A percentile compares a stretch with the other conserved stretches of the same genome.
Conservation (phyloP, 2,888 invertebrate species). For the Halictus ligatus region DNA sequence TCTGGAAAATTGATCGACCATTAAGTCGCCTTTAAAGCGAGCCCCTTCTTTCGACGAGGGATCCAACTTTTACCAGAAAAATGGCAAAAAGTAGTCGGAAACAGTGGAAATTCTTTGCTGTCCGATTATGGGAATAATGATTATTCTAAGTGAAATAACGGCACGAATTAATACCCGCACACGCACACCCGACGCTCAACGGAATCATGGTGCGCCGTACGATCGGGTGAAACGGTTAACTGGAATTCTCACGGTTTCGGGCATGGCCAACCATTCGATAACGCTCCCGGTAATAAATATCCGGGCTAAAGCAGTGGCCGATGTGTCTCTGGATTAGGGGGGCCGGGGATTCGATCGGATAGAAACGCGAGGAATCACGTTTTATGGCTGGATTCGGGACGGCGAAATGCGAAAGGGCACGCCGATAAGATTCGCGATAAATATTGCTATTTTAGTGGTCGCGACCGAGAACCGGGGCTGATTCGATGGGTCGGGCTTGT, state of each 20-base stretch:
- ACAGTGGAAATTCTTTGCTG: too few relatives aligned
- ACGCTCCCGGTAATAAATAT: conserved; percentile 68
- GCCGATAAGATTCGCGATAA: conserved; percentile 59
- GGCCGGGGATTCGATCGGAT: conserved; percentile 1
- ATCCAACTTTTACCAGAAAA: neutral
- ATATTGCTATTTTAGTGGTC: conserved; percentile 16
- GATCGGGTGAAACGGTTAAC: conserved; percentile 33
- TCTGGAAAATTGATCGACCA: too few relatives aligned
- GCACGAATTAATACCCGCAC: too few relatives aligned
- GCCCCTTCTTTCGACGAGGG: too few relatives aligned
- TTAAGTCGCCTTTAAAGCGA: too few relatives aligned
- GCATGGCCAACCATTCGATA: conserved; percentile 60
- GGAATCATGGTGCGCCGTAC: neutral
- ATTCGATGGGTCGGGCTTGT: neutral
- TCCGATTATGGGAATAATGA: too few relatives aligned
- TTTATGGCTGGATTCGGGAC: conserved; percentile 45
- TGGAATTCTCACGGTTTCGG: conserved; percentile 68
- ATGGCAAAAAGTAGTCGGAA: too few relatives aligned
- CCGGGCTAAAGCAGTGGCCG: conserved; percentile 61
- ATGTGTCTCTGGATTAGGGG: conserved; percentile 28
- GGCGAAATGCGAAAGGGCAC: conserved; percentile 47
- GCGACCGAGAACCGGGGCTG: neutral
- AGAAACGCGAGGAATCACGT: conserved; percentile 31
- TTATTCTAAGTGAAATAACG: too few relatives aligned
- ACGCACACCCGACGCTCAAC: neutral